phyloP scores from a whole-genome alignment of 2,113 vertebrate genomes.

The Pachyramphus minor region DNA sequence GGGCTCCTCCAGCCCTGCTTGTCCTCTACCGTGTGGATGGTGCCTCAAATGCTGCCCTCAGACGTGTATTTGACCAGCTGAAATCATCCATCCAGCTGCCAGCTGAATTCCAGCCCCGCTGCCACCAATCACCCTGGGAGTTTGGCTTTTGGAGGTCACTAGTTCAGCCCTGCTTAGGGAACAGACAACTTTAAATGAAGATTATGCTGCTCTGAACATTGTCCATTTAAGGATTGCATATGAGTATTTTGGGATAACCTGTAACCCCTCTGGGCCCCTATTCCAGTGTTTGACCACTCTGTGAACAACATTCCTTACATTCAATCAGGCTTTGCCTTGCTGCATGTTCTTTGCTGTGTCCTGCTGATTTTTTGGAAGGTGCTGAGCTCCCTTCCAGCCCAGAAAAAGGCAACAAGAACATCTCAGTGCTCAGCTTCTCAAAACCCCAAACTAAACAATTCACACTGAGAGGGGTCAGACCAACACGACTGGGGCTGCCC shows the following conservation, averaged over 20 bases:
- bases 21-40: neutral
- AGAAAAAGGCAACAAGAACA: neutral
- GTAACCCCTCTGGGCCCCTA: neutral
- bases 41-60: neutral
- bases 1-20: neutral
- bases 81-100: neutral
- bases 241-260: neutral
- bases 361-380: neutral
- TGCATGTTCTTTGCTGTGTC: neutral
- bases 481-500: neutral
- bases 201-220: rapidly evolving
- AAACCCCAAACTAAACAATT: neutral
- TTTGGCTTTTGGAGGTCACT: neutral
- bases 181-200: rapidly evolving
- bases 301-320: neutral
- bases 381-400: neutral
- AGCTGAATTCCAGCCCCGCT: neutral
- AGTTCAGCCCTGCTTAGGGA: neutral
- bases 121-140: neutral
- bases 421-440: neutral
- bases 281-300: neutral
- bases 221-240: neutral
- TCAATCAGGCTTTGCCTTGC: neutral
- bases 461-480: neutral
- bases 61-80: neutral